A percentile compares a stretch with the other conserved stretches of the same genome.
These are phyloP conservation scores for Drosophila subpulchrella DNA, from an alignment of 1,140 invertebrate species.

Conservation along the genomic window DNA sequence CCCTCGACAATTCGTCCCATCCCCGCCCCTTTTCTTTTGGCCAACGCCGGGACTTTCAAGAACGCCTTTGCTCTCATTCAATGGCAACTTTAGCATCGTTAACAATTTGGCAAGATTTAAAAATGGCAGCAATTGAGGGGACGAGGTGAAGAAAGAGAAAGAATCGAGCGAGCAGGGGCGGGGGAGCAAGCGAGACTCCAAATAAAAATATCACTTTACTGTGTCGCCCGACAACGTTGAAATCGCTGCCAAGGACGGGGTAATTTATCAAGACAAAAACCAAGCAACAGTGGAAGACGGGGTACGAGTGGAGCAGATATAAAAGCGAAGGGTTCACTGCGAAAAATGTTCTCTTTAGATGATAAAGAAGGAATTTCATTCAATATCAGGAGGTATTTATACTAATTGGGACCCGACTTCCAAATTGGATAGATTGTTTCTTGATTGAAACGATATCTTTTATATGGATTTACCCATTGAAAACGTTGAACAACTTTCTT, in stretches of 20 bases:
- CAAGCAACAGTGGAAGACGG: slow-evolving; percentile 32
- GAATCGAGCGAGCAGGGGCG: slow-evolving; percentile 1
- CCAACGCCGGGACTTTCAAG: slow-evolving; percentile 31
- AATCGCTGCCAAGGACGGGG: slow-evolving; percentile 76
- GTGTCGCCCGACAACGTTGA: slow-evolving; percentile 64
- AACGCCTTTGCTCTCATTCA: slow-evolving; percentile 52
- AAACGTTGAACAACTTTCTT: too few relatives aligned
- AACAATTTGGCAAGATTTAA: slow-evolving; percentile 82
- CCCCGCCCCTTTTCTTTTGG: neutral
- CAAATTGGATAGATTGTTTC: neutral
- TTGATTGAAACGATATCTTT: neutral
- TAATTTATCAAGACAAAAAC: slow-evolving; percentile 83
- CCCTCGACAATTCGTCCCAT: neutral
- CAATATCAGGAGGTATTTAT: neutral
- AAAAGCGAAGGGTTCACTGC: slow-evolving; percentile 24
- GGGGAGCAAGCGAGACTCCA: slow-evolving; percentile 31
- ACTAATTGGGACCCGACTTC: too few relatives aligned
- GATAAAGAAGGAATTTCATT: slow-evolving; percentile 8
- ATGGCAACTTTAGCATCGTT: slow-evolving; percentile 79
- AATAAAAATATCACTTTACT: slow-evolving; percentile 83
- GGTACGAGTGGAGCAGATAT: slow-evolving; percentile 32
- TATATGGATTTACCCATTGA: too few relatives aligned
- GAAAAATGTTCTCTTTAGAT: neutral
- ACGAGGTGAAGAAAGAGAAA: slow-evolving; percentile 18
- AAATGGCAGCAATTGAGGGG: slow-evolving; percentile 63